phyloP scores from a whole-genome alignment of 2,797 vertebrate genomes.

The Avahi laniger region DNA sequence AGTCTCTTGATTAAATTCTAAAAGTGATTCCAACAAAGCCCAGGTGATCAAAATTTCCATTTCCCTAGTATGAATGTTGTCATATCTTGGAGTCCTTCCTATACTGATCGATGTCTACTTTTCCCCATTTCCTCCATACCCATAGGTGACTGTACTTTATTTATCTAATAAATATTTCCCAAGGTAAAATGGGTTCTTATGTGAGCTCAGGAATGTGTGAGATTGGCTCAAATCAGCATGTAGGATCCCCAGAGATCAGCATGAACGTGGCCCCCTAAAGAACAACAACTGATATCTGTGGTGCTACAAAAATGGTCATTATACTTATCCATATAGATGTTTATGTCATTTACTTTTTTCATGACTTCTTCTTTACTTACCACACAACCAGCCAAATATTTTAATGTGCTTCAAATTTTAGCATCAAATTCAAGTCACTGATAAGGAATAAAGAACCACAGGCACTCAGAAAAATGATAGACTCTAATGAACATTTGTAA shows the following conservation, averaged over 20 bases:
- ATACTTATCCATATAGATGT: neutral
- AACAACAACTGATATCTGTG: neutral
- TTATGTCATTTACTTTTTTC: neutral
- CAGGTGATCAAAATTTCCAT: neutral
- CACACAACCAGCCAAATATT: neutral
- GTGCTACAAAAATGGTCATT: neutral
- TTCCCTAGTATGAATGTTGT: neutral
- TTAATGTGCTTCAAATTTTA: neutral
- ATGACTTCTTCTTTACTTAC: neutral
- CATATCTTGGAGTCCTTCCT: neutral
- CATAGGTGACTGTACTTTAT: neutral
- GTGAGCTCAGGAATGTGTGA: neutral
- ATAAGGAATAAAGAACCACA: neutral
- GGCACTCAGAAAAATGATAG: neutral
- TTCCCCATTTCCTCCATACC: neutral
- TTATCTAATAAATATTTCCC: neutral
- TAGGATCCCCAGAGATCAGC: neutral
- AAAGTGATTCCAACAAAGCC: neutral
- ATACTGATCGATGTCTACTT: neutral
- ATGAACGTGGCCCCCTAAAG: neutral
- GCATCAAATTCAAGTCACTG: conserved; percentile 13
- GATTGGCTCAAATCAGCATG: neutral
- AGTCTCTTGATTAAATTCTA: neutral
- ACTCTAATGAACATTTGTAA: neutral
- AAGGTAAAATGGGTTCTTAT: neutral